Evolutionary conservation across 1,140 invertebrate genomes (phyloP).

Genomic region (Drosophila varians): DNA sequence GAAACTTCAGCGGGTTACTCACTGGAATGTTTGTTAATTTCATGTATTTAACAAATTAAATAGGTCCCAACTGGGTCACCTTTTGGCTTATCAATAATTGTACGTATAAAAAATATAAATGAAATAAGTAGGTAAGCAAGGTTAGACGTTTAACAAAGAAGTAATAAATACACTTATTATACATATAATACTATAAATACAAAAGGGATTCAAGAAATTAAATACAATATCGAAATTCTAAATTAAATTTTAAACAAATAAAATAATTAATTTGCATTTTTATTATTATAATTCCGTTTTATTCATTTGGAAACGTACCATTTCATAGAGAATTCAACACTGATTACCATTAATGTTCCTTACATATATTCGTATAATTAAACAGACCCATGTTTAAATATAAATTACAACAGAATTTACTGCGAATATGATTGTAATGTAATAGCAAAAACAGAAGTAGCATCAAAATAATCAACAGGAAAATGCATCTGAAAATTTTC

Average conservation of each 20-base stretch:
- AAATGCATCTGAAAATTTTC: constrained; percentile 54
- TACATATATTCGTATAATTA: constrained; percentile 17
- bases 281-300: background rate
- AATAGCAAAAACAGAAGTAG: constrained; percentile 9
- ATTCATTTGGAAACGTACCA: background rate
- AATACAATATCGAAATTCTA: background rate
- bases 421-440: constrained; percentile 34
- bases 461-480: constrained; percentile 31
- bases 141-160: constrained; percentile 13
- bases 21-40: constrained; percentile 8
- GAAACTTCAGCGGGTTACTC: background rate
- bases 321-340: constrained; percentile 1
- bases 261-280: background rate
- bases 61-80: constrained; percentile 67
- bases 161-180: constrained; percentile 17
- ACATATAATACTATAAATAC: too few species aligned
- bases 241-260: background rate
- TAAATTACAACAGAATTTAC: constrained; percentile 38
- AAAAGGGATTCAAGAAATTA: too few species aligned
- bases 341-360: constrained; percentile 22
- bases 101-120: constrained; percentile 28
- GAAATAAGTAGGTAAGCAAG: constrained; percentile 25
- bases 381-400: constrained; percentile 42
- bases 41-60: constrained; percentile 28
- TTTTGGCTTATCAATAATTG: constrained; percentile 68